Conservation (phyloP, 2,797 vertebrate genomes). For the Xyrichtys novacula region DNA sequence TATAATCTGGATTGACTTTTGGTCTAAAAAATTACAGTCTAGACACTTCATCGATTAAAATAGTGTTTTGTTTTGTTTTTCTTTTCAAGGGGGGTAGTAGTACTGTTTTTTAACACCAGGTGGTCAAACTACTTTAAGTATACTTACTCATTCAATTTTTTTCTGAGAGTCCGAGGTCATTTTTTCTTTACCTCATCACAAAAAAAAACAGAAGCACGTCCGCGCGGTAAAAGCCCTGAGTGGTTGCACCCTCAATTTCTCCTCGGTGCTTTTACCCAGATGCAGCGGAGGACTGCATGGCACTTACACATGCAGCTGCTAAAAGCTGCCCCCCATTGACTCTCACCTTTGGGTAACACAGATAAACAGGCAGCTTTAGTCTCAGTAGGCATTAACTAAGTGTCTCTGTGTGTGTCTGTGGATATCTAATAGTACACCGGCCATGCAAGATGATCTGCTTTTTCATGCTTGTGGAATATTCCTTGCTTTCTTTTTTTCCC, state of each 20-base stretch:
- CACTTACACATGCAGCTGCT: slow-evolving; percentile 74
- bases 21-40: no score
- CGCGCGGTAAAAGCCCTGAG: slow-evolving; percentile 54
- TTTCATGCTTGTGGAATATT: slow-evolving; percentile 20
- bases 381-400: slow-evolving; percentile 35
- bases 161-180: slow-evolving; percentile 26
- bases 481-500: not conserved
- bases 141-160: slow-evolving; percentile 21
- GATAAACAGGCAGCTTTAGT: slow-evolving; percentile 72
- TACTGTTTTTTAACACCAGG: no score
- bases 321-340: slow-evolving; percentile 78
- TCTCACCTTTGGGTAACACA: slow-evolving; percentile 74
- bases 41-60: no score
- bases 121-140: no score
- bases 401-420: slow-evolving; percentile 24
- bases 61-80: no score
- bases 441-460: slow-evolving; percentile 12
- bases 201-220: slow-evolving; percentile 47
- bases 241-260: slow-evolving; percentile 67
- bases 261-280: slow-evolving; percentile 63
- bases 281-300: slow-evolving; percentile 52
- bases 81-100: no score
- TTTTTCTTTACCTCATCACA: slow-evolving; percentile 44
- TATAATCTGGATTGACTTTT: not conserved
- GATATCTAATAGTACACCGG: slow-evolving; percentile 32